phyloP scores from a whole-genome alignment of 1,140 invertebrate species.

The Leptopilina clavipes region DNA sequence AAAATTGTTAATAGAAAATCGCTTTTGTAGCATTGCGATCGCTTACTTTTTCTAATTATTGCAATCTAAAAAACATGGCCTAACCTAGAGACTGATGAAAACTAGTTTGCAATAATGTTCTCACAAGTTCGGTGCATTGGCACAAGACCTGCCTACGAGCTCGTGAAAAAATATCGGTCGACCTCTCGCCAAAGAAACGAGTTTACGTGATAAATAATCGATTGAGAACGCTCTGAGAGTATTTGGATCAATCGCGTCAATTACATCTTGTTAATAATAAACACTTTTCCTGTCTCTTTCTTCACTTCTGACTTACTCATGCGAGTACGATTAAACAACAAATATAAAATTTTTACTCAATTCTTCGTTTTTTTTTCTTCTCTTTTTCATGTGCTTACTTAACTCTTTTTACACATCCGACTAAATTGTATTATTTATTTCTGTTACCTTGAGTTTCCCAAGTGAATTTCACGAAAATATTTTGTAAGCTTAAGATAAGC shows the following conservation, averaged over 20 bases:
- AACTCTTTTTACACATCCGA: not conserved
- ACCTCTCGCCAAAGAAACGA: slow-evolving; percentile 17
- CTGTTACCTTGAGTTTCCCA: not conserved
- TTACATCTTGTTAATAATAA: not conserved
- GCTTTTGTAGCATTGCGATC: not conserved
- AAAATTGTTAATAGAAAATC: not conserved
- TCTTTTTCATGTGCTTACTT: not conserved
- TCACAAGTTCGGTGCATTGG: slow-evolving; percentile 27
- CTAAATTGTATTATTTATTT: no score
- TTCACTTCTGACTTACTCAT: not conserved
- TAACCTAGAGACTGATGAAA: slow-evolving; percentile 1
- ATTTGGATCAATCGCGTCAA: slow-evolving; percentile 14
- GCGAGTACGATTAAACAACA: not conserved
- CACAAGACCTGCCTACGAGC: slow-evolving; percentile 17
- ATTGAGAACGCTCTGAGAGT: not conserved
- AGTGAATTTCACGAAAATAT: not conserved
- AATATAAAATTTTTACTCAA: slow-evolving; percentile 7
- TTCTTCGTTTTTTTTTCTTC: not conserved
- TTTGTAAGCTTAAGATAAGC: not conserved
- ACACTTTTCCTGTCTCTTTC: slow-evolving; percentile 10
- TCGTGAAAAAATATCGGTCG: slow-evolving; percentile 12
- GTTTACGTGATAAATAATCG: slow-evolving; percentile 20
- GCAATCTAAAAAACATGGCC: slow-evolving; percentile 13
- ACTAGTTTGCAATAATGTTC: slow-evolving; percentile 17
- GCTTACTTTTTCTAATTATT: slow-evolving; percentile 2